Conservation (phyloP, 2,797 vertebrate genomes). For the Chlorospingus semifuscus region DNA sequence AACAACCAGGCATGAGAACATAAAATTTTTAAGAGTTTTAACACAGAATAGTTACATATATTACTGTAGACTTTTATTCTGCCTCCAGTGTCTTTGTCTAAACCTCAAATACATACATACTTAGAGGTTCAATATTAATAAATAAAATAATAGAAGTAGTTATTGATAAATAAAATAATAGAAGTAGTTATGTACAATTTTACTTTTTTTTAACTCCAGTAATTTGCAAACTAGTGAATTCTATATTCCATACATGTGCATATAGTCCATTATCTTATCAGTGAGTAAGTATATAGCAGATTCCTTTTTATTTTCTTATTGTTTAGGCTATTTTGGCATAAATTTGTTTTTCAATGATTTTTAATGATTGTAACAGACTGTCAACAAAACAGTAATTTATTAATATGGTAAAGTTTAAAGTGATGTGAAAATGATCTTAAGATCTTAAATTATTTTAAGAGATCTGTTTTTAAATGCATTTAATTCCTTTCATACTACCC, state of each 20-base stretch:
- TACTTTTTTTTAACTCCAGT: background rate
- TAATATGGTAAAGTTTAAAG: background rate
- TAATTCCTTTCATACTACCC: conserved; percentile 1
- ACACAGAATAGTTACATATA: background rate
- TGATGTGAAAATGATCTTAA: background rate
- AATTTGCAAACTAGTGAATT: background rate
- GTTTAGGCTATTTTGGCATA: background rate
- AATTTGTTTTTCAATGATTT: background rate
- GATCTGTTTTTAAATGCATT: background rate
- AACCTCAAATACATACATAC: background rate
- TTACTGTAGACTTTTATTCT: background rate
- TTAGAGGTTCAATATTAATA: background rate
- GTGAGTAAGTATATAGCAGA: background rate
- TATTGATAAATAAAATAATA: background rate
- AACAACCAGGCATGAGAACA: accelerated
- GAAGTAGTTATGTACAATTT: background rate
- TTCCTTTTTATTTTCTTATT: background rate
- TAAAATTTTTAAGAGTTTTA: background rate
- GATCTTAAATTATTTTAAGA: background rate
- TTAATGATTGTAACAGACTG: background rate
- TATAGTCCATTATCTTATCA: background rate
- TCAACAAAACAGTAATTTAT: background rate
- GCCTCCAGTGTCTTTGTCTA: background rate
- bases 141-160: background rate
- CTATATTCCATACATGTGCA: background rate